phyloP scores from a whole-genome alignment of 2,113 vertebrate species.

The Riparia riparia region DNA sequence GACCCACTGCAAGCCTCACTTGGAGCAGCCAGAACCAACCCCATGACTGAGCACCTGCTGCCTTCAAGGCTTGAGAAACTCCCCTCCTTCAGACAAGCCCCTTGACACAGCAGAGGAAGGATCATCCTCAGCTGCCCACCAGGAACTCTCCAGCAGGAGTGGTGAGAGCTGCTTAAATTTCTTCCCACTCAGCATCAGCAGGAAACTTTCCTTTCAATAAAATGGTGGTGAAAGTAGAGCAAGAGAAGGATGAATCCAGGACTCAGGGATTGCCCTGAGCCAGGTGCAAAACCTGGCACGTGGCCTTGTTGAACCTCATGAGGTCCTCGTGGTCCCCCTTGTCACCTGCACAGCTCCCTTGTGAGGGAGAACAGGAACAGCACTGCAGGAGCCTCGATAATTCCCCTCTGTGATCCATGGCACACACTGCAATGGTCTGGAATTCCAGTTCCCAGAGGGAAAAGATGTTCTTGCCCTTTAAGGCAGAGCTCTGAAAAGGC shows the following conservation, averaged over 20 bases:
- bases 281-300: not conserved
- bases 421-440: not conserved
- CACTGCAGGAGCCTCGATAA: accelerated
- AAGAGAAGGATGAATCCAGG: not conserved
- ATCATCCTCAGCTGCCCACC: not conserved
- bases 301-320: not conserved
- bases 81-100: not conserved
- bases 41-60: not conserved
- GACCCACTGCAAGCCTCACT: not conserved
- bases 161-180: not conserved
- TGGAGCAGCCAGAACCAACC: not conserved
- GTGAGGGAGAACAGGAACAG: accelerated
- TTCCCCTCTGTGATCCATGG: not conserved
- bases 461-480: not conserved
- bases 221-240: not conserved
- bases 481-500: not conserved
- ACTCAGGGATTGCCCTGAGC: accelerated
- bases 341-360: not conserved
- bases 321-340: not conserved
- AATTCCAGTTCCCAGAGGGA: not conserved
- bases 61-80: not conserved
- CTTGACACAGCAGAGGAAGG: not conserved
- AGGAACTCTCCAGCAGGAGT: not conserved
- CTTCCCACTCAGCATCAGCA: not conserved
- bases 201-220: not conserved